Evolutionary conservation across 2,888 invertebrate genomes (phyloP), one percentile per base, ranked within the genome.

Genomic region (Chymomyza amoena): DNA sequence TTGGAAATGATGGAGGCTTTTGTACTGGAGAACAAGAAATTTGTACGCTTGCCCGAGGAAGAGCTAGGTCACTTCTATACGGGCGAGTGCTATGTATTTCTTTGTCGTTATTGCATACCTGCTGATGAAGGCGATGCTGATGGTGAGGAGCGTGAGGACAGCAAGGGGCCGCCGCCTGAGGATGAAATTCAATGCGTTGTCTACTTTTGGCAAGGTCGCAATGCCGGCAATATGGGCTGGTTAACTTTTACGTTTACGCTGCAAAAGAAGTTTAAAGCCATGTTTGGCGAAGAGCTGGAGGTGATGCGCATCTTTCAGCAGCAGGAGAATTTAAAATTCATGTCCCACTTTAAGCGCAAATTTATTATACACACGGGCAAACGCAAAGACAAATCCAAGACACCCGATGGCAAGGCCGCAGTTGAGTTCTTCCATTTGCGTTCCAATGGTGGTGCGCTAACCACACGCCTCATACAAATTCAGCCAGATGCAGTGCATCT

Each of bases 201-300:
- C n/a, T 99, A 99, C 92, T 99, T 99, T 93, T 99, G 99, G 99
- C 99, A 99, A 92, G 99, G 99, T 0, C 93, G 97, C 64, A 96
- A 98, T 89, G 99, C 99, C 3, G 96, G 96, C 73, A 99, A 99
- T 92, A 99, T 99, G 99, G 99, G 99, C 70, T 99, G 99, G 99
- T 93, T 99, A 0, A 99, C 98, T 0, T 99, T 99, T 92, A 99
- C 99, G 0, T 99, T 99, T 92, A 98, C 97, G 78, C 93, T 97
- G 80, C 96, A 97, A 91, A 97, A 97, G 91, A 97, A 97, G 91
- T 98, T 98, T 91, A 97, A 97, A 90, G 93, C 95, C 0, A 93
- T 97, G 81, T 98, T 98, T 87, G 95, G 96, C 15, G 97, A 97
- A 89, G 97, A 97, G 89, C 92, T 98, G 81, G 99, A 99, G 92